These are phyloP conservation scores for Python bivittatus DNA, from an alignment of 2,113 vertebrate species.

Conservation along the genomic window DNA sequence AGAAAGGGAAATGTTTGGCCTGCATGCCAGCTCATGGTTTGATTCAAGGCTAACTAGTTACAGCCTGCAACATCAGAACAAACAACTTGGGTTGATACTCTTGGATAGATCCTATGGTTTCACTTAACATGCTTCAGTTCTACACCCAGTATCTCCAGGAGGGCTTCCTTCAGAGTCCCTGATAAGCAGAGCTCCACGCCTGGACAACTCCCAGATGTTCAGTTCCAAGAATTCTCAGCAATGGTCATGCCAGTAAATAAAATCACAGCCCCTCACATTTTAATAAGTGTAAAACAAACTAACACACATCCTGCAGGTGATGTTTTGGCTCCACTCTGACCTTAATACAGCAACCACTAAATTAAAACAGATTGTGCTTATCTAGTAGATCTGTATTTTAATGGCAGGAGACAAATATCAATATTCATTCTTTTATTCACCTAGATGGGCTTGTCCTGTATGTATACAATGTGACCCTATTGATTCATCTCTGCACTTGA, in stretches of 20 bases:
- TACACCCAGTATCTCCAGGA: not conserved
- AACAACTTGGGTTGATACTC: not conserved
- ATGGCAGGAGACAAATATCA: not conserved
- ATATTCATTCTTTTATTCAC: not conserved
- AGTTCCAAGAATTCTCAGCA: not conserved
- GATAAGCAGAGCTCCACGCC: not conserved
- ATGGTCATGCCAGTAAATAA: not conserved
- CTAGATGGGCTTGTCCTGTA: not conserved
- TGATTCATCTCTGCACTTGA: not conserved
- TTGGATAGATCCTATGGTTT: not conserved
- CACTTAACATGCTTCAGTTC: not conserved
- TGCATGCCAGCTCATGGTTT: not conserved
- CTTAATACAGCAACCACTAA: not conserved
- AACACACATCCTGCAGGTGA: not conserved
- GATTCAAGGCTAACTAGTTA: not conserved
- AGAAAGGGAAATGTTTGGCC: not conserved
- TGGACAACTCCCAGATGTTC: not conserved
- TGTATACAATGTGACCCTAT: not conserved
- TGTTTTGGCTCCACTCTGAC: not conserved
- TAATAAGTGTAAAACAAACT: not conserved
- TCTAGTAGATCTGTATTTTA: not conserved
- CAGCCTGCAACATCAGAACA: not conserved
- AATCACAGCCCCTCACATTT: not conserved
- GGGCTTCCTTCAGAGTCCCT: not conserved
- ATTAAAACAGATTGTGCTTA: not conserved